Evolutionary conservation across 2,888 invertebrate species (phyloP).

Genomic region (Macaria notata): DNA sequence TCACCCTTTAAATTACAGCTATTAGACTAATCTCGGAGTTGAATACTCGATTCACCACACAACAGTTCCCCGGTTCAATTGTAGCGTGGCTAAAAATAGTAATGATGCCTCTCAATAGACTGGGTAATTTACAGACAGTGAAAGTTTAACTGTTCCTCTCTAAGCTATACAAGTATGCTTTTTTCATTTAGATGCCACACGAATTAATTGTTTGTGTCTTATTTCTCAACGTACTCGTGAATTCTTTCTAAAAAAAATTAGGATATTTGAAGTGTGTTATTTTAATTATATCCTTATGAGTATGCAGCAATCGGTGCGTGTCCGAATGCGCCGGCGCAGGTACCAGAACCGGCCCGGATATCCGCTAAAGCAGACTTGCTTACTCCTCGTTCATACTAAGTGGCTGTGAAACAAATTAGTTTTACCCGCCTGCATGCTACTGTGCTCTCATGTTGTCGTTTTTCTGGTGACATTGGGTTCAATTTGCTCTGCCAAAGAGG

Average conservation of each 20-base stretch:
- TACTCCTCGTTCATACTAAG: constrained; percentile 57
- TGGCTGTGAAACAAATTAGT: constrained; percentile 28
- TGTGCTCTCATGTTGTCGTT: not conserved
- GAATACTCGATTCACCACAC: not conserved
- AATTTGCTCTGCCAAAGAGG: not conserved
- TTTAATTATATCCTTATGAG: constrained; percentile 35
- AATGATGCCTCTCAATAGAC: constrained; percentile 9
- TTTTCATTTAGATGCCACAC: constrained; percentile 3
- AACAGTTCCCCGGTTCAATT: not conserved
- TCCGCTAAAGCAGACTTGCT: constrained; percentile 55
- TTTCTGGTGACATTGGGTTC: not conserved
- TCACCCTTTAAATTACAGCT: not conserved
- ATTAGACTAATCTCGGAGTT: not conserved
- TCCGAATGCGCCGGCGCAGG: constrained; percentile 38
- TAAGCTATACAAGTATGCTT: not conserved
- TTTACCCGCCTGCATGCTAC: constrained; percentile 28
- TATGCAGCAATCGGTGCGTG: constrained; percentile 36
- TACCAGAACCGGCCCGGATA: constrained; percentile 60
- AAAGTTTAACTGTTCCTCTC: constrained; percentile 15
- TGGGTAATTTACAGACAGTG: constrained; percentile 12
- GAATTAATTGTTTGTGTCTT: not conserved
- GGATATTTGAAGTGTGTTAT: constrained; percentile 18
- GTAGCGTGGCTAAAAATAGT: constrained; percentile 10
- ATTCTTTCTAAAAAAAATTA: not conserved
- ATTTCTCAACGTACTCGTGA: not conserved